Evolutionary conservation across 2,888 invertebrate genomes (phyloP), one percentile per base, ranked within the genome.

Genomic region (Dolomedes plantarius): DNA sequence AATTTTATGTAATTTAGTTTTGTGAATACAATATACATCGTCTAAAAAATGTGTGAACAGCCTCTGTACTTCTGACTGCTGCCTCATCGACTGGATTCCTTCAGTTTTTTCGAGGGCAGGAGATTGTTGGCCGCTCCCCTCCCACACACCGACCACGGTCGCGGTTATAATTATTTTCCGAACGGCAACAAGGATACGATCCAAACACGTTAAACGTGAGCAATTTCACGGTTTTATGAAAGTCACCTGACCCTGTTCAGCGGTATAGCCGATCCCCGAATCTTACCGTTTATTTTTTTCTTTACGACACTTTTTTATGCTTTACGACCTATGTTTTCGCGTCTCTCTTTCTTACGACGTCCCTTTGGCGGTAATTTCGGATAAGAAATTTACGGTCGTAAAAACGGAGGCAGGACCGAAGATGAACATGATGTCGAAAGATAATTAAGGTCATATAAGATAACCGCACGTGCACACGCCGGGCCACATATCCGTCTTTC

Each of bases 241-340:
- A 56, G 56, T 56, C 56, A 23, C 56, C 23, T 56, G 56, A 56
- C 56, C 56, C 16, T 56, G 56, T 56, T 56, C 23, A 5, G 56
- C 23, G 6, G 56, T 56, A 56, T 23, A 23, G 23, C 56, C 23
- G 56, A 56, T 56, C 56, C 56, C n/a, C 56, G 56, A 56, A 23
- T 56, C 41, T 13, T 13, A 36, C 36, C 46, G 9, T 46, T 11
- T n/a, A n/a, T n/a, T n/a, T n/a, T 23, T 23, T 19, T 23, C 56
- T 56, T 56, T 56, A 56, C 56, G 56, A 56, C 56, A 56, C 56
- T 56, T 56, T 46, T n/a, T 56, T 23, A 56, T 23, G 56, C 56
- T 56, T 56, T 56, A 56, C 56, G 56, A 56, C 23, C 56, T 1
- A 23, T 56, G 23, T 56, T 56, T 56, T 56, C 56, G 23, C 23